Evolutionary conservation across 2,113 vertebrate genomes (phyloP).

Genomic region (Poecilia latipinna): DNA sequence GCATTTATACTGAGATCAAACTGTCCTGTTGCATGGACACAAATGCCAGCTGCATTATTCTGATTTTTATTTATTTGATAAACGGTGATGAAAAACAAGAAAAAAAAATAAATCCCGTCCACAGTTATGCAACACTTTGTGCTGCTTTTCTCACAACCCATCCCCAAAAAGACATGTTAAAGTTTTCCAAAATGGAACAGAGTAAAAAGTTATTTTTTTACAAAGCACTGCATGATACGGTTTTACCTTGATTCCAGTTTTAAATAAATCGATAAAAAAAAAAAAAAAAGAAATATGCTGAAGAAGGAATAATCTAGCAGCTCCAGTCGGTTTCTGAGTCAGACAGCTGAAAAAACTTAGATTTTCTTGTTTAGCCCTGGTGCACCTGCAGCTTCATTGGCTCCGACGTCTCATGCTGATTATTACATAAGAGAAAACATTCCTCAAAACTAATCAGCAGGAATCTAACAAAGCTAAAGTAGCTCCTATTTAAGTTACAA

Average conservation of each 20-base stretch:
- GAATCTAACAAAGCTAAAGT: conserved; percentile 13
- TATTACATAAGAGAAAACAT: conserved; percentile 60
- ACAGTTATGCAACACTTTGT: too few relatives aligned
- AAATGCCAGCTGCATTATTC: too few relatives aligned
- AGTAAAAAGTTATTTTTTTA: background rate
- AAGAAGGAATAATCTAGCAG: background rate
- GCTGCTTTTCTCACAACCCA: too few relatives aligned
- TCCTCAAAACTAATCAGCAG: conserved; percentile 51
- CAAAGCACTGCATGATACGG: background rate
- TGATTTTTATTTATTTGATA: too few relatives aligned
- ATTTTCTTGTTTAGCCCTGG: conserved; percentile 46
- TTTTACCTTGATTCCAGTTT: background rate
- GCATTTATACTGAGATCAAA: too few relatives aligned
- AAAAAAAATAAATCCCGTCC: too few relatives aligned
- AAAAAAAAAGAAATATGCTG: background rate
- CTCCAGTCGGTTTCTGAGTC: conserved; percentile 2
- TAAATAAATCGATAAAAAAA: background rate
- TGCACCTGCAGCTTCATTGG: conserved; percentile 66
- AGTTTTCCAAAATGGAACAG: too few relatives aligned
- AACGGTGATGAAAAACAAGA: too few relatives aligned
- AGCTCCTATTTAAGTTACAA: background rate
- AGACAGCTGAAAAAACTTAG: conserved; percentile 60
- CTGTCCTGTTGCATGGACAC: too few relatives aligned
- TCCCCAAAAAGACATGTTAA: too few relatives aligned
- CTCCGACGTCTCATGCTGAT: conserved; percentile 69